Base-by-base conservation (phyloP, 2,797 vertebrate species). In the Myotis findleyi region DNA sequence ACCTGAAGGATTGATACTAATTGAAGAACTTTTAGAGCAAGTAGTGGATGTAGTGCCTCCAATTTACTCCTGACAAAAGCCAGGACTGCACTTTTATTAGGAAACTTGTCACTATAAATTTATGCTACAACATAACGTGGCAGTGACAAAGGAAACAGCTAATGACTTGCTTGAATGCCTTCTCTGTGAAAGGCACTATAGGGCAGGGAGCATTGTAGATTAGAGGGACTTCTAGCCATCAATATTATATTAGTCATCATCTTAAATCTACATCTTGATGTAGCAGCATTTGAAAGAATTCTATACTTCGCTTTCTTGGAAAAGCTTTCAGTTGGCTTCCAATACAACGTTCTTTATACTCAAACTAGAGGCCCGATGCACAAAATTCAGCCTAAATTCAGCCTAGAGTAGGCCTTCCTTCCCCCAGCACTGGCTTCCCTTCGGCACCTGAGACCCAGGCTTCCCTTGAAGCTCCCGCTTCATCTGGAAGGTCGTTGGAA, bases 1-100 rank as follows among this genome's bases (percentile, higher is more conserved):
- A 94, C 91, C 92, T 93, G 95, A 96, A 95, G 95, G 95, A 97
- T 96, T 97, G 96, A 96, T 89, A 72, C 76, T 96, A 95, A 97
- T 87, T 91, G 97, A 93, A 96, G 93, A 91, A 89, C 59, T 95
- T 77, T 95, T 44, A 94, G 82, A 93, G 49, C 12, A 18, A 57
- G 16, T 73, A 41, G 69, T 71, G 44, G 41, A 85, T 73, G 14
- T 2, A 62, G 75, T 47, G 73, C 62, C 83, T 96, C 44, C 87
- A 68, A 51, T 96, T 92, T 91, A 73, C 81, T 95, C 77, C 47
- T 16, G n/a, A 94, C 77, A 95, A 66, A 79, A 94, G 79, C 59
- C 3, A 30, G n/a, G 47, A 20, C 79, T 87, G 23, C 55, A 27
- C 62, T 95, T 90, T 53, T 23, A 30, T 75, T 30, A 21, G 68